Percentiles rank a stretch among this genome's conserved stretches.
Conservation (phyloP, 2,113 vertebrate species). For the Microtus pennsylvanicus region DNA sequence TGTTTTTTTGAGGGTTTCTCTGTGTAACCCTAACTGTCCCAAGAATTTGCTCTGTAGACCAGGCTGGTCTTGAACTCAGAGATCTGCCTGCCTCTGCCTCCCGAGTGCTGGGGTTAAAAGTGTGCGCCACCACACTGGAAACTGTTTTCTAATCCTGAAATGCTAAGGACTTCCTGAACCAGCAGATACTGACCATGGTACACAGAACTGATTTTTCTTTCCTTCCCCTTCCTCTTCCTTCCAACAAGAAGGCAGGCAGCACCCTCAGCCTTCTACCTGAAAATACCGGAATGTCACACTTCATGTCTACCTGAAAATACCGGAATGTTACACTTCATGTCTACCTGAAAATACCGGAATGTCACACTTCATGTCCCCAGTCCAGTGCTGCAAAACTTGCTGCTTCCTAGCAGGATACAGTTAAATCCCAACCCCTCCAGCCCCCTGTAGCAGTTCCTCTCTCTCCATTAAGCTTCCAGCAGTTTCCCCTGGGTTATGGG, state of each 20-base stretch:
- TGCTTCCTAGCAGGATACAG: background rate
- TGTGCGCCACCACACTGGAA: background rate
- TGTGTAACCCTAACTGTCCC: background rate
- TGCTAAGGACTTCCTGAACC: background rate
- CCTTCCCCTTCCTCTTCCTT: background rate
- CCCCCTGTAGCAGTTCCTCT: background rate
- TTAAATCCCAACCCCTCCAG: background rate
- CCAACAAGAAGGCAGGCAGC: background rate
- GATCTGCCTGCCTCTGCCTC: background rate
- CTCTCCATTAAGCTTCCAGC: background rate
- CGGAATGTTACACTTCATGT: background rate
- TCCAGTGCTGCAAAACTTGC: background rate
- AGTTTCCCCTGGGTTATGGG: background rate
- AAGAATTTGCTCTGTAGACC: background rate
- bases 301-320: too few relatives aligned
- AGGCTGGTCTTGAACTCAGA: background rate
- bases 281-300: background rate
- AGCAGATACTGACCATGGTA: background rate
- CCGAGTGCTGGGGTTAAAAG: background rate
- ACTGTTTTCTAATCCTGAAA: slow-evolving; percentile 11
- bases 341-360: too few relatives aligned
- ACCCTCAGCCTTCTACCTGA: background rate
- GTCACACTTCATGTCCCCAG: background rate
- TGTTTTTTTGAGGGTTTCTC: background rate
- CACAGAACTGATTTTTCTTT: background rate